Evolutionary conservation across 2,888 invertebrate species (phyloP), one percentile per base, ranked within the genome.

Genomic region (Bombylius discolor): DNA sequence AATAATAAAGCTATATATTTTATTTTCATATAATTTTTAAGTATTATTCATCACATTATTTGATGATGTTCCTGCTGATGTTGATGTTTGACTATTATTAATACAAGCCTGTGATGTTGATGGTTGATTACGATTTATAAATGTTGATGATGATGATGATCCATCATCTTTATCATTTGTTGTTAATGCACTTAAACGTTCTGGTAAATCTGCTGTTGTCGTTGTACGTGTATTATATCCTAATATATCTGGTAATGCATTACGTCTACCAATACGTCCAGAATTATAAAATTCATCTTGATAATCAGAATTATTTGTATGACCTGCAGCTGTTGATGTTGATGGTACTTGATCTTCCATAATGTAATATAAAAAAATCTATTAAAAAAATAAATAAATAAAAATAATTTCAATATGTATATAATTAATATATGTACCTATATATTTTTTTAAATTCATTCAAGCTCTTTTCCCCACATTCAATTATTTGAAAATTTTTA

Each of bases 241-340:
- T 64, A 84, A 76, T 63, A 92, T 89, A 70, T 92, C 88, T 3
- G 90, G 87, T 77, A 94, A 77, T 51, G 93, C 93, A 76, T 94
- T 94, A 62, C 93, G 77, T 55, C 93, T 79, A 23, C 93, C 93
- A 42, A 91, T 90, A 61, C 93, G 80, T 5, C 91, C 91, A 2
- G 89, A 87, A 64, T 85, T 84, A 59, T 89, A 79, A 73, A 93
- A 93, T 70, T 91, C 89, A 69, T 84, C 81, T 53, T 83, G 7
- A 14, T n/a, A n/a, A 14, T 45, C 45, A 11, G 39, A 11, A 39
- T 39, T 39, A 7, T 39, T 39, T 23, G 23, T 23, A 23, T 23
- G 23, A 5, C 9, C 7, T 11, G 12, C 8, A 11, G 39, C 39
- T 42, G 39, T 11, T 42, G 39, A 42, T 42, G 39, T 42, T 11